phyloP scores from a whole-genome alignment of 2,888 invertebrate genomes.

The Boloria selene region DNA sequence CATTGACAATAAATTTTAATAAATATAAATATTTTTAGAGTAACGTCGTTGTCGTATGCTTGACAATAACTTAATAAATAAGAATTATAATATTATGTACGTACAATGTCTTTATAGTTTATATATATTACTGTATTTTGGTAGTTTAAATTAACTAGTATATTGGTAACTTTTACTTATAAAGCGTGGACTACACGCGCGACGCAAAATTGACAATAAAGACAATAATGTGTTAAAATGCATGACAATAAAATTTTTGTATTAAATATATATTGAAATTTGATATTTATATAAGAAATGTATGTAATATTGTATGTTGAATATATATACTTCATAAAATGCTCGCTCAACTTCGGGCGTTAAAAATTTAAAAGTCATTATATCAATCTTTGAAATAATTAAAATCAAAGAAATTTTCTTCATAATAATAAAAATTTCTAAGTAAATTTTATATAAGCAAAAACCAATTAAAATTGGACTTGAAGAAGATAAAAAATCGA shows the following conservation, averaged over 20 bases:
- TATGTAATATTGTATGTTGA: not conserved
- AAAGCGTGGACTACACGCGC: not conserved
- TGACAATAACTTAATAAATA: constrained; percentile 51
- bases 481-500: too few species aligned
- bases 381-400: not conserved
- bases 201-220: not conserved
- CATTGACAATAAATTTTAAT: constrained; percentile 55
- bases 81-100: constrained; percentile 16
- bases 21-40: constrained; percentile 33
- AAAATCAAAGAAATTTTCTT: not conserved
- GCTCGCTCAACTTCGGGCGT: not conserved
- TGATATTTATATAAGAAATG: not conserved
- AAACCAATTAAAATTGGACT: too few species aligned
- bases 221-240: constrained; percentile 14
- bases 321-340: not conserved
- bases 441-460: too few species aligned
- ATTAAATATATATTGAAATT: constrained; percentile 1
- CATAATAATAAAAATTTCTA: too few species aligned
- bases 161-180: not conserved
- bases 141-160: not conserved
- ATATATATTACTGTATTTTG: too few species aligned
- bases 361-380: not conserved
- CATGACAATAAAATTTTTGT: not conserved
- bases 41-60: constrained; percentile 47
- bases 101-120: constrained; percentile 23